These are phyloP conservation scores for Chrysaora quinquecirrha DNA, from an alignment of 30 jellyfish, hydroid and myxozoan genomes.

Conservation along the genomic window DNA sequence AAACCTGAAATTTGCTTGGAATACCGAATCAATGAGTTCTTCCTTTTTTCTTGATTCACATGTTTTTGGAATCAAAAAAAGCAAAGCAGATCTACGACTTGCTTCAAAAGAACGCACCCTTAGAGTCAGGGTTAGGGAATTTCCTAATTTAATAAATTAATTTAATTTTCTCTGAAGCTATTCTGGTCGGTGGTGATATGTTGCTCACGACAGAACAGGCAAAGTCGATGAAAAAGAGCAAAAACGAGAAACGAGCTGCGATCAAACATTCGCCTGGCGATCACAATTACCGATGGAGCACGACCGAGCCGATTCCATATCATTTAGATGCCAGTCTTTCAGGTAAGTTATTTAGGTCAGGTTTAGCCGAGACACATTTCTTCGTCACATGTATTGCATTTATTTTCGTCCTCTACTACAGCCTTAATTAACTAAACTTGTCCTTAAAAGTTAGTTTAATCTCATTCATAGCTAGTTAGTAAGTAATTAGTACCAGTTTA, in stretches of 20 bases:
- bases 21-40: too few species aligned
- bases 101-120: neutral
- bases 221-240: neutral
- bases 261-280: neutral
- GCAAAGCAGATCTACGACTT: too few species aligned
- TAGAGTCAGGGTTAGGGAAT: too few species aligned
- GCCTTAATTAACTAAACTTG: too few species aligned
- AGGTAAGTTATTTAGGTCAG: neutral
- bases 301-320: neutral
- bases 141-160: too few species aligned
- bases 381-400: too few species aligned
- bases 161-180: neutral
- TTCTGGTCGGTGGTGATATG: neutral
- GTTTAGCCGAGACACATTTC: too few species aligned
- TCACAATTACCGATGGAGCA: neutral
- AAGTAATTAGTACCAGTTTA: neutral
- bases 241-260: neutral
- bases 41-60: too few species aligned
- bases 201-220: neutral
- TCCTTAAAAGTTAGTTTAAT: too few species aligned
- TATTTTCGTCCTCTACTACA: too few species aligned
- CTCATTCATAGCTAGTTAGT: neutral
- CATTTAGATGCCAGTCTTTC: neutral
- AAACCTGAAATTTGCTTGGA: too few species aligned
- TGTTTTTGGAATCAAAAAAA: too few species aligned